Percentiles rank a stretch among this genome's conserved stretches.
Evolutionary conservation across 2,797 vertebrate species (phyloP).

Genomic region (Geotrypetes seraphini): DNA sequence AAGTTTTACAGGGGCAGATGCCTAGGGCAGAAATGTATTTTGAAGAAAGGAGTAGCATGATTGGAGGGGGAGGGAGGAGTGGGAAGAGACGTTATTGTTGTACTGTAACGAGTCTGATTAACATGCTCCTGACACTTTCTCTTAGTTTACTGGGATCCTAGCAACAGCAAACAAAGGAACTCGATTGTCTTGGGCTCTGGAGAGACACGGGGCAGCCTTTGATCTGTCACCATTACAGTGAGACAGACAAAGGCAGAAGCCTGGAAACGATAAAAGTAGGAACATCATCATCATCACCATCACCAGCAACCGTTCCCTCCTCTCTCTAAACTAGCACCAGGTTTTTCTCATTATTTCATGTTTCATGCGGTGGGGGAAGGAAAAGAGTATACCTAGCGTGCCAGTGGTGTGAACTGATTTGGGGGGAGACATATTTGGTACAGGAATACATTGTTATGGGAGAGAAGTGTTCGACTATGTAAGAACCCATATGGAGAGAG

Average conservation of each 20-base stretch:
- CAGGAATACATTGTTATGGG: too few species aligned
- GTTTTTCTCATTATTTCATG: rapidly evolving
- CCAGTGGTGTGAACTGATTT: too few species aligned
- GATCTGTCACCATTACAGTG: constrained; percentile 73
- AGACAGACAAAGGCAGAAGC: constrained; percentile 21
- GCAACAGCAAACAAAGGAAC: constrained; percentile 72
- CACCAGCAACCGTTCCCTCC: background rate
- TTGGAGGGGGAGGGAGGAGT: too few species aligned
- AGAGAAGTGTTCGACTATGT: too few species aligned
- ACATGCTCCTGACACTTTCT: constrained; percentile 52
- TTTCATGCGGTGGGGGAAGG: background rate
- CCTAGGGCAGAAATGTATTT: too few species aligned
- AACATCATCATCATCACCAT: background rate
- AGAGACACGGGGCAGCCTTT: constrained; percentile 55
- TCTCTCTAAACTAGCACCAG: too few species aligned
- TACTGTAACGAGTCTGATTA: constrained; percentile 68
- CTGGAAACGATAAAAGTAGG: background rate
- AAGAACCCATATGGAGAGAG: too few species aligned
- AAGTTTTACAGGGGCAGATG: too few species aligned
- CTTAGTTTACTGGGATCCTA: constrained; percentile 59
- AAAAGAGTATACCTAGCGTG: too few species aligned
- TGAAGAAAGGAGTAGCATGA: too few species aligned
- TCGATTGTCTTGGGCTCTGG: constrained; percentile 50
- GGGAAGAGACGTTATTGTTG: constrained; percentile 49
- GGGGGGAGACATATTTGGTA: too few species aligned